A percentile compares a stretch with the other conserved stretches of the same genome.
Conservation (phyloP, 2,797 vertebrate genomes). For the Rhinophrynus dorsalis region DNA sequence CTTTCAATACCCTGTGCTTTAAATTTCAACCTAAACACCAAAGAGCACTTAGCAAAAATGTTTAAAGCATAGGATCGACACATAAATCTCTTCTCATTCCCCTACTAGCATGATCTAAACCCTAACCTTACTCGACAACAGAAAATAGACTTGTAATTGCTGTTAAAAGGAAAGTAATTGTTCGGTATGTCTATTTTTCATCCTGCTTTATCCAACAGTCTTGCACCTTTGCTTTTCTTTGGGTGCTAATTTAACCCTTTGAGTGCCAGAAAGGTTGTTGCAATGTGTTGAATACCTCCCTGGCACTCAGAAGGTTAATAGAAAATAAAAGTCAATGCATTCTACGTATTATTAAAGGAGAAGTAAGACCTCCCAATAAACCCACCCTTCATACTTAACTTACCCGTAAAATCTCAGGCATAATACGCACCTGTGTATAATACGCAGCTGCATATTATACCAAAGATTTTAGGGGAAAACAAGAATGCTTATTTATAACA, state of each 20-base stretch:
- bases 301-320: no score
- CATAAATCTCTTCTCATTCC: constrained; percentile 73
- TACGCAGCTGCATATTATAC: no score
- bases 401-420: no score
- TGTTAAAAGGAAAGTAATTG: constrained; percentile 48
- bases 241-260: neutral
- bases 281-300: no score
- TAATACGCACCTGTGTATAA: no score
- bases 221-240: constrained; percentile 20
- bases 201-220: constrained; percentile 27
- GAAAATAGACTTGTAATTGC: constrained; percentile 52
- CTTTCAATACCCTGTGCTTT: constrained; percentile 96
- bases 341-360: no score
- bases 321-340: no score
- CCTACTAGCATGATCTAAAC: constrained; percentile 61
- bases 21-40: constrained; percentile 96
- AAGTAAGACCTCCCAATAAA: no score
- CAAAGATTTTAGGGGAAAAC: no score
- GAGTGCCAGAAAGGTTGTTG: no score
- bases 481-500: no score
- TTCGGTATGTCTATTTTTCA: constrained; percentile 29
- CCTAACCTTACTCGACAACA: constrained; percentile 58
- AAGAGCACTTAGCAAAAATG: constrained; percentile 84
- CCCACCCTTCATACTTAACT: no score
- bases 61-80: constrained; percentile 85